phyloP scores from a whole-genome alignment of 2,113 vertebrate species.

The Indicator maculatus region DNA sequence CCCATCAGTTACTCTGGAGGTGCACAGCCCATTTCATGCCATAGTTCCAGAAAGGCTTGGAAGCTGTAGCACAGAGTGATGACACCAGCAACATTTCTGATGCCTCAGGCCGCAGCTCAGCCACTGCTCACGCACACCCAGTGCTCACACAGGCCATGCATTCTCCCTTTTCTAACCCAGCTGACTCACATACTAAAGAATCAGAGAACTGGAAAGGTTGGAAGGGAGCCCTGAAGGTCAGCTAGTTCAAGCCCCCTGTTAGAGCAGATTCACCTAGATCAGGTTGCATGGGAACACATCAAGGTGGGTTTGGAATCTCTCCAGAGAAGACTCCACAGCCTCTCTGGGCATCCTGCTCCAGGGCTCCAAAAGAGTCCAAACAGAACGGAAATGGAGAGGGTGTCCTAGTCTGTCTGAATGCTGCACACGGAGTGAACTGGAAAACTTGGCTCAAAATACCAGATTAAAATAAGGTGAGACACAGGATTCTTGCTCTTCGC shows the following conservation, averaged over 20 bases:
- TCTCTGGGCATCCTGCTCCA: too few species aligned
- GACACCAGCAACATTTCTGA: neutral
- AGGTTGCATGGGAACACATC: too few species aligned
- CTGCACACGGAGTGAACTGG: neutral
- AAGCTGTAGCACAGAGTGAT: neutral
- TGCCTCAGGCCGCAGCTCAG: neutral
- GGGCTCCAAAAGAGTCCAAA: neutral
- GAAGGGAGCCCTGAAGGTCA: too few species aligned
- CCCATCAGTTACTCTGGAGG: neutral
- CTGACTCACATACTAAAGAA: neutral
- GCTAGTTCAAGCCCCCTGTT: too few species aligned
- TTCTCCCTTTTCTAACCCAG: neutral
- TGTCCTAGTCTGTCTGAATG: neutral
- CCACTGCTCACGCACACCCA: neutral
- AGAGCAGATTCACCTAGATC: too few species aligned
- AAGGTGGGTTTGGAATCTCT: too few species aligned
- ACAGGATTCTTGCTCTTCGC: neutral
- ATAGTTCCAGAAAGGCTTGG: neutral
- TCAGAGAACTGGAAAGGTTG: too few species aligned
- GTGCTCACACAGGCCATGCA: neutral
- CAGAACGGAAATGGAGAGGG: neutral
- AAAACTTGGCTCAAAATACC: neutral
- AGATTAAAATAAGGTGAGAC: neutral
- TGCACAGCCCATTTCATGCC: neutral
- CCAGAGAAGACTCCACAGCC: too few species aligned